Evolutionary conservation across 2,113 vertebrate genomes (phyloP).

Genomic region (Ahaetulla prasina): DNA sequence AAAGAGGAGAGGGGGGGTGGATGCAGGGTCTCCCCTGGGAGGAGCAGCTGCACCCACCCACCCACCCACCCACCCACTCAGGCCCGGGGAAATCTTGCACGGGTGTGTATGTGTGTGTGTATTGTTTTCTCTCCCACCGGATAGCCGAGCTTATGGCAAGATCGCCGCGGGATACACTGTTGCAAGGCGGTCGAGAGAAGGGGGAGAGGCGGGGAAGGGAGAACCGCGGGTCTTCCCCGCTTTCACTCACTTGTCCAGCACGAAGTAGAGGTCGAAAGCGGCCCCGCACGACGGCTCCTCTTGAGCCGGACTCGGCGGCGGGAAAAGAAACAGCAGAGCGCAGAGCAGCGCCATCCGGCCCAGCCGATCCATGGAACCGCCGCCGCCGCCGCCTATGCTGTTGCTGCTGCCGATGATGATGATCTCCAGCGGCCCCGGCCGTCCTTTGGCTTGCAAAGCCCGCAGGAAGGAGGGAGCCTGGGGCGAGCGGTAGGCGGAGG

Average conservation of each 20-base stretch:
- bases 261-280: constrained; percentile 89
- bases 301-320: constrained; percentile 31
- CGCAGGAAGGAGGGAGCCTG: neutral
- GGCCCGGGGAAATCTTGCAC: neutral
- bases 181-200: neutral
- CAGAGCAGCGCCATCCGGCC: constrained; percentile 1
- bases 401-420: neutral
- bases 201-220: too few relatives aligned
- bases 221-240: neutral
- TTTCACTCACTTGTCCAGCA: constrained; percentile 84
- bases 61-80: neutral
- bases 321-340: constrained; percentile 38
- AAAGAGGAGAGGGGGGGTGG: neutral
- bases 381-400: too few relatives aligned
- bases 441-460: neutral
- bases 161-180: neutral
- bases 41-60: neutral
- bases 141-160: neutral
- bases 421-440: neutral
- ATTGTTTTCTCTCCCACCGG: neutral
- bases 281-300: constrained; percentile 78
- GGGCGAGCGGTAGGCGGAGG: neutral
- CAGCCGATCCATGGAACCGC: neutral
- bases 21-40: neutral
- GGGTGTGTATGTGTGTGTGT: neutral